Evolutionary conservation across 2,113 vertebrate genomes (phyloP), one percentile per base, ranked within the genome.

Genomic region (Pantherophis guttatus): DNA sequence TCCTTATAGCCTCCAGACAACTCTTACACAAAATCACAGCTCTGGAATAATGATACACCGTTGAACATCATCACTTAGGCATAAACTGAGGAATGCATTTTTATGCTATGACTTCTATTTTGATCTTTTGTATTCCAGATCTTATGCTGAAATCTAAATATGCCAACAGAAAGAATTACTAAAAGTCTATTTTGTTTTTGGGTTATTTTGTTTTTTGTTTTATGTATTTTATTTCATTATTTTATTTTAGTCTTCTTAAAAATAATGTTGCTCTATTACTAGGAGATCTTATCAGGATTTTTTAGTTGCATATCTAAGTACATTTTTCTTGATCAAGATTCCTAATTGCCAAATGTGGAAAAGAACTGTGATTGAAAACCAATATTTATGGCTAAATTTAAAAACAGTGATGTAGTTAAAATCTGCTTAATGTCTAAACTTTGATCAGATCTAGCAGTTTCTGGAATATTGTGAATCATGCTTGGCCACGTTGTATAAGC

Each of bases 221-320:
- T 70, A 33, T 33, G 29, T 33, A 70, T 70, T 70, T 70, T 0
- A 70, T 70, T 70, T 70, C 62, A 65, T 65, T 75, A 39, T 44
- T 81, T 33, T 81, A 81, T 81, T 39, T 81, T 81, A 81, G 24
- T 44, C 58, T 86, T 87, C 58, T 52, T 0, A 1, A 65, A 70
- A 33, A 88, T 0, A 62, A 87, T 92, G 95, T 93, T 92, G 23
- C 87, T 65, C 62, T 93, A 94, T 88, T 86, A 53, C 93, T 90
- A 91, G 85, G 53, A 93, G 0, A 85, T 94, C n/a, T 91, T 33
- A 10, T 33, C 12, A 62, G 81, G 33, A 29, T 58, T 96, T 93
- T 90, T 58, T 50, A 26, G 92, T 87, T 90, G 90, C 87, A 86
- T 24, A 0, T 97, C 95, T 93, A 59, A 8, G 1, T 62, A 62